phyloP scores from a whole-genome alignment of 2,797 vertebrate genomes.

The Spheniscus humboldti region DNA sequence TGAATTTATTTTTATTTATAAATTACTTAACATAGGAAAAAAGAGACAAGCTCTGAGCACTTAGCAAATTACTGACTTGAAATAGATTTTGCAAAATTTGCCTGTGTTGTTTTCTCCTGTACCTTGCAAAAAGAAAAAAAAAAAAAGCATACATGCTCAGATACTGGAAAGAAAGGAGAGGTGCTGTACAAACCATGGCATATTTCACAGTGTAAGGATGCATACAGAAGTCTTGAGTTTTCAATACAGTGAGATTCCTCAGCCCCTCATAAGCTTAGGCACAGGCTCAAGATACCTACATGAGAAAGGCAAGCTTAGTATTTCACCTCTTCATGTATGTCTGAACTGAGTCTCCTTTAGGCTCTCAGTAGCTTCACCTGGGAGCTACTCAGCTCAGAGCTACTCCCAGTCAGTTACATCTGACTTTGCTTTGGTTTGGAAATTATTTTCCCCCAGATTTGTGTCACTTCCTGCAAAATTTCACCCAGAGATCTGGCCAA shows the following conservation, averaged over 20 bases:
- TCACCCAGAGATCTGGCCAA: background rate
- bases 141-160: background rate
- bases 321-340: background rate
- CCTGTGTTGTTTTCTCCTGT: background rate
- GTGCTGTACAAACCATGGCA: background rate
- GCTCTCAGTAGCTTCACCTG: background rate
- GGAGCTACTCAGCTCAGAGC: background rate
- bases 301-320: background rate
- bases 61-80: constrained; percentile 54
- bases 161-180: background rate
- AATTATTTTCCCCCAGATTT: background rate
- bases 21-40: constrained; percentile 46
- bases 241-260: background rate
- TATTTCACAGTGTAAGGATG: background rate
- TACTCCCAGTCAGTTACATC: background rate
- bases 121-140: background rate
- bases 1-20: constrained; percentile 66
- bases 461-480: background rate
- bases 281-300: background rate
- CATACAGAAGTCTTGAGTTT: background rate
- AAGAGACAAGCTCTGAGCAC: background rate
- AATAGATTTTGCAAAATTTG: constrained; percentile 42
- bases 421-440: background rate
- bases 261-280: background rate
- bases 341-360: background rate